phyloP scores from a whole-genome alignment of 2,797 vertebrate species.

The Zenarchopterus dispar region DNA sequence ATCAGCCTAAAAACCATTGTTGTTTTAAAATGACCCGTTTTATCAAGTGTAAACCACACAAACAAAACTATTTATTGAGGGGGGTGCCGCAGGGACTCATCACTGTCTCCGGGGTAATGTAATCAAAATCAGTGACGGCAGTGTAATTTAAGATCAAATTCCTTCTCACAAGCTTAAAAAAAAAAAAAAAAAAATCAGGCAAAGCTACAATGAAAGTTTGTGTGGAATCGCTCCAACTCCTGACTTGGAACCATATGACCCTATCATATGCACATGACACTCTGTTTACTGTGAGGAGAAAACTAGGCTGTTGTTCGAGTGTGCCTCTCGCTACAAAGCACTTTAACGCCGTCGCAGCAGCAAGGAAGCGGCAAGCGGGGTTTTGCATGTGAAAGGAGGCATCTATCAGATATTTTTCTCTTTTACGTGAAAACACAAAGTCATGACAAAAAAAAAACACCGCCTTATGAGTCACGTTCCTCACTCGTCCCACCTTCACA shows the following conservation, averaged over 20 bases:
- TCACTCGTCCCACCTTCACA: slow-evolving; percentile 15
- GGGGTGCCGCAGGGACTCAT: background rate
- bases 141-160: slow-evolving; percentile 14
- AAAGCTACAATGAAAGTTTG: slow-evolving; percentile 39
- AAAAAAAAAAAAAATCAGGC: slow-evolving; percentile 15
- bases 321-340: slow-evolving; percentile 37
- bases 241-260: slow-evolving; percentile 74
- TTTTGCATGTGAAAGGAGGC: slow-evolving; percentile 10
- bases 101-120: slow-evolving; percentile 10
- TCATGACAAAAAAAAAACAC: slow-evolving; percentile 14
- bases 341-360: slow-evolving; percentile 23
- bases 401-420: background rate
- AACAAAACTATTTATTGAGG: slow-evolving; percentile 14
- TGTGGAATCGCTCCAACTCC: slow-evolving; percentile 46
- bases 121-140: slow-evolving; percentile 22
- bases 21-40: slow-evolving; percentile 6
- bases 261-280: slow-evolving; percentile 76
- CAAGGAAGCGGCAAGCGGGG: slow-evolving; percentile 1
- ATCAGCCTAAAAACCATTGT: background rate
- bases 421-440: slow-evolving; percentile 9
- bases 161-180: background rate
- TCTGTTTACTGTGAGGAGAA: slow-evolving; percentile 66
- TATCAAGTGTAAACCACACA: slow-evolving; percentile 14
- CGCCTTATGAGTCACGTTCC: slow-evolving; percentile 21
- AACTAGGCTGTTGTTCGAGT: slow-evolving; percentile 73